Conservation (phyloP, 1,140 invertebrate genomes). For the Euschistus heros region DNA sequence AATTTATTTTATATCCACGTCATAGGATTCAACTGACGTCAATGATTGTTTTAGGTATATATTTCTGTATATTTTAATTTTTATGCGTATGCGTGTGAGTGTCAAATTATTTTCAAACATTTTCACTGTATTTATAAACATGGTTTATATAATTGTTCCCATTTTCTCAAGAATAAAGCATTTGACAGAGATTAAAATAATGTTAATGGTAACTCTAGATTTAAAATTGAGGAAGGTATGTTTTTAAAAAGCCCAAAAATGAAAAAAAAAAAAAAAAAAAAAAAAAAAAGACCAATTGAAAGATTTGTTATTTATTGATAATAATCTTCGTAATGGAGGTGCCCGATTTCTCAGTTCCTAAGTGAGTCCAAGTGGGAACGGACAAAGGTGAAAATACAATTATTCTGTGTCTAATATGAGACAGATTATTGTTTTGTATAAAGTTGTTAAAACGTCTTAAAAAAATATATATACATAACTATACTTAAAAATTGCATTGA, state of each 20-base stretch:
- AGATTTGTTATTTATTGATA: conserved; percentile 14
- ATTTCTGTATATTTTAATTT: conserved; percentile 11
- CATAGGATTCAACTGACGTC: background rate
- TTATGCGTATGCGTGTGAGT: background rate
- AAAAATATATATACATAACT: too few relatives aligned
- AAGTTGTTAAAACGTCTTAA: conserved; percentile 16
- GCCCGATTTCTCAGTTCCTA: conserved; percentile 17
- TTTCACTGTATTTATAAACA: conserved; percentile 15
- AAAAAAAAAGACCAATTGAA: conserved; percentile 19
- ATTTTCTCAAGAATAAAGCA: conserved; percentile 9
- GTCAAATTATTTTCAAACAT: conserved; percentile 9
- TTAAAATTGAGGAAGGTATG: conserved; percentile 10
- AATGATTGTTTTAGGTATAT: conserved; percentile 10
- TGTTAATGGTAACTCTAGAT: conserved; percentile 9
- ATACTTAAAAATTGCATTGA: too few relatives aligned
- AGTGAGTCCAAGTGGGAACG: conserved; percentile 16
- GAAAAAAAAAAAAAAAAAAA: too few relatives aligned
- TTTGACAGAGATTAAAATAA: conserved; percentile 14
- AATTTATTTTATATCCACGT: conserved; percentile 17
- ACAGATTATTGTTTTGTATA: conserved; percentile 19
- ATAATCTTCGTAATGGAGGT: conserved; percentile 9
- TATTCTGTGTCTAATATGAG: conserved; percentile 6
- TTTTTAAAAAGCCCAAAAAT: conserved; percentile 17
- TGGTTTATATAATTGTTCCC: conserved; percentile 17
- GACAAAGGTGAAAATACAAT: conserved; percentile 5